These are phyloP conservation scores for Amiota minor DNA, from an alignment of 2,888 invertebrate species.

Conservation along the genomic window DNA sequence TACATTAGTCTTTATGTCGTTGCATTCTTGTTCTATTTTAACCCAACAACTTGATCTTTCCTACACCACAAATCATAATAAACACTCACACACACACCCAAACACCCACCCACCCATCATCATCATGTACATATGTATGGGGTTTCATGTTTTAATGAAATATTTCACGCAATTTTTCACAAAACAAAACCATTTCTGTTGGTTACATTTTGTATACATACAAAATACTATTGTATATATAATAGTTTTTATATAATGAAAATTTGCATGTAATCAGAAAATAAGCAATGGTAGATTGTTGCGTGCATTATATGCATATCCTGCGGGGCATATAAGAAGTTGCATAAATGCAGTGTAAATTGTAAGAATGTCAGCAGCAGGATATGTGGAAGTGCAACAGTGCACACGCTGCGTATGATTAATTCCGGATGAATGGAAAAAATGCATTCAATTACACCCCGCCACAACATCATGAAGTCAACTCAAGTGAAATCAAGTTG, in stretches of 20 bases:
- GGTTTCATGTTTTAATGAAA: conserved; percentile 30
- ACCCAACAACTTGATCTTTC: too few relatives aligned
- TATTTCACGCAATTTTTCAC: conserved; percentile 32
- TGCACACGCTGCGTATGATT: conserved; percentile 23
- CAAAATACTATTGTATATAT: not conserved
- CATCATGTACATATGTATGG: too few relatives aligned
- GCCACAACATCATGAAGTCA: not conserved
- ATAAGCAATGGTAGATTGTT: not conserved
- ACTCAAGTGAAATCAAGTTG: not conserved
- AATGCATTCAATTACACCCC: conserved; percentile 18
- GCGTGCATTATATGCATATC: conserved; percentile 23
- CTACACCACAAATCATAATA: too few relatives aligned
- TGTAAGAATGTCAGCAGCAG: conserved; percentile 31
- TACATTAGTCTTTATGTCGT: not conserved
- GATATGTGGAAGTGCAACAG: conserved; percentile 11
- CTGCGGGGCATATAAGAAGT: not conserved
- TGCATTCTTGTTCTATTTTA: not conserved
- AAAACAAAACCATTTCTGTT: conserved; percentile 9
- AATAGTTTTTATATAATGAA: not conserved
- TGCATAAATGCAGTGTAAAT: conserved; percentile 30
- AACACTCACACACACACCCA: too few relatives aligned
- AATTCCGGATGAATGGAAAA: conserved; percentile 25
- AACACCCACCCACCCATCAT: too few relatives aligned
- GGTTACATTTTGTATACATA: not conserved
- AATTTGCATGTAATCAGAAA: not conserved